A percentile compares a stretch with the other conserved stretches of the same genome.
These are phyloP conservation scores for Loxodonta africana DNA, from an alignment of 2,113 vertebrate species.

Conservation along the genomic window DNA sequence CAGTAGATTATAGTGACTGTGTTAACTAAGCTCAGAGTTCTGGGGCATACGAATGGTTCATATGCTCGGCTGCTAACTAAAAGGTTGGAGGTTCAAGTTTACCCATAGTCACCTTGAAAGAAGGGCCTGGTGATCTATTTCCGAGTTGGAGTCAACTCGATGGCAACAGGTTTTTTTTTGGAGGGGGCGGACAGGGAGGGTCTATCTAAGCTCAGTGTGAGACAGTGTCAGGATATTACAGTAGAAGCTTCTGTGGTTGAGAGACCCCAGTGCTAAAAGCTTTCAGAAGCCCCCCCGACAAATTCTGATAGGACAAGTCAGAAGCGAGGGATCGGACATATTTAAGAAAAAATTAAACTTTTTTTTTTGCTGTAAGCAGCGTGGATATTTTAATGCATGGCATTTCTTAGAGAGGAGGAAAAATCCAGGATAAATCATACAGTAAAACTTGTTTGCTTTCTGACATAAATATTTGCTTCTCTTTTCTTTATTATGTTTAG, in stretches of 20 bases:
- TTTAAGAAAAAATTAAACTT: neutral
- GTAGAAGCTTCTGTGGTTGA: neutral
- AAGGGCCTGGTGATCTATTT: neutral
- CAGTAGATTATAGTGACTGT: neutral
- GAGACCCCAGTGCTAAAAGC: neutral
- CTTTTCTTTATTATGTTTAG: slow-evolving; percentile 17
- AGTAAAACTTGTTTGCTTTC: slow-evolving; percentile 21
- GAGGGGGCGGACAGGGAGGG: neutral
- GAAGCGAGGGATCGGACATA: neutral
- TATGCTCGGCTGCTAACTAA: neutral
- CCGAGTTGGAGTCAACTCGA: neutral
- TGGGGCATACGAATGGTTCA: neutral
- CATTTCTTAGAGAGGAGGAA: slow-evolving; percentile 16
- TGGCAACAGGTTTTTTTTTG: neutral
- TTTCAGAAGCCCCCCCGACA: neutral
- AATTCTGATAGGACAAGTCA: neutral
- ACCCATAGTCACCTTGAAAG: neutral
- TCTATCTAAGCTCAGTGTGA: neutral
- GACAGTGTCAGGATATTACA: neutral
- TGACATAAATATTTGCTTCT: slow-evolving; percentile 57
- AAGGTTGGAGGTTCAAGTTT: neutral
- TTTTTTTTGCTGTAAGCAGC: neutral
- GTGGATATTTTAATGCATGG: neutral
- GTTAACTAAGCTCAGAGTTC: neutral
- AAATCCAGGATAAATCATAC: neutral